A percentile compares a stretch with the other conserved stretches of the same genome.
Evolutionary conservation across 2,113 vertebrate species (phyloP).

Genomic region (Sylvia atricapilla): DNA sequence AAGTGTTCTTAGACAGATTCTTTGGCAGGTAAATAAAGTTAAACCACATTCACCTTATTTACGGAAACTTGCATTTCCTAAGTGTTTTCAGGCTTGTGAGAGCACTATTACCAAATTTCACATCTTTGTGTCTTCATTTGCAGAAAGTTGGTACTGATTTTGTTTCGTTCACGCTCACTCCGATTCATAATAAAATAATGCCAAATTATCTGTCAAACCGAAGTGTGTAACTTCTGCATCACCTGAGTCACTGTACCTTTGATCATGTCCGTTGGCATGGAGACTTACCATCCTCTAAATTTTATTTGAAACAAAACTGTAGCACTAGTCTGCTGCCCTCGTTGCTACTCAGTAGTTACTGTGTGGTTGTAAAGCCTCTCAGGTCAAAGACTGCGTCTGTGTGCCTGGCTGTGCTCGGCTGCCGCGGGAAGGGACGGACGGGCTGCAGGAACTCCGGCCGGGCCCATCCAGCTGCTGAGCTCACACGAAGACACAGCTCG

Average conservation of each 20-base stretch:
- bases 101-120: conserved; percentile 57
- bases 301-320: conserved; percentile 13
- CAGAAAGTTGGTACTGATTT: conserved; percentile 71
- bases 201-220: conserved; percentile 72
- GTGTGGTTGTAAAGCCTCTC: conserved; percentile 58
- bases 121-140: conserved; percentile 66
- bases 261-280: conserved; percentile 47
- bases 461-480: not conserved
- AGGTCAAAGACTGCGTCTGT: conserved; percentile 21
- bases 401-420: not conserved
- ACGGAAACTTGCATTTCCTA: conserved; percentile 59
- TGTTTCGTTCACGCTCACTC: conserved; percentile 62
- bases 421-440: not conserved
- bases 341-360: not conserved
- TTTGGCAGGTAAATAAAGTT: conserved; percentile 65
- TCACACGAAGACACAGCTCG: not conserved
- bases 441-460: not conserved
- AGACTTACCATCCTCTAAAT: conserved; percentile 23
- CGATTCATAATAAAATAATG: conserved; percentile 76
- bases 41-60: conserved; percentile 62
- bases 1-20: conserved; percentile 68
- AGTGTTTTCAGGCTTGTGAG: conserved; percentile 67
- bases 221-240: conserved; percentile 56
- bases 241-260: conserved; percentile 39
- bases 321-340: conserved; percentile 40